Base-by-base conservation (phyloP, 2,888 invertebrate genomes). In the Sylvicola cinctus region DNA sequence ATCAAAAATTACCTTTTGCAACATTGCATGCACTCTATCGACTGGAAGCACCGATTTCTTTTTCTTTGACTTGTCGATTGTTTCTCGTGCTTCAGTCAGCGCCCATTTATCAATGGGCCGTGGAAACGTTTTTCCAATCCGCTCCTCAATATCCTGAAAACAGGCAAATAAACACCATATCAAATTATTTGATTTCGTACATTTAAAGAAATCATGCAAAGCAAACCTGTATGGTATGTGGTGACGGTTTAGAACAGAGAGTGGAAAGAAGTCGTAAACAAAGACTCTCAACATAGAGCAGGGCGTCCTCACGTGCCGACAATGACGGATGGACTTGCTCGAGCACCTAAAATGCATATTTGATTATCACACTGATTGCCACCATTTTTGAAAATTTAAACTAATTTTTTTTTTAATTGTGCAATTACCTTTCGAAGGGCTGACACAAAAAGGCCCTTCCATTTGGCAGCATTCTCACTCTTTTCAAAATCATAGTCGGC, bases 101-200 rank as follows among this genome's bases (percentile, higher is more conserved):
- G 91, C 88, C 90, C 91, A 93, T 52, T 74, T 74, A 60, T 91
- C 88, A 44, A 95, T 80, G 3, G 93, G 91, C 12, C 80, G 79
- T n/a, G 93, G 93, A 64, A 93, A 91, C 35, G 84, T 83, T 45
- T 78, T 78, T 42, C 78, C 73, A 25, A 95, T 88, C 41, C 88
- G 68, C 47, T 90, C 88, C 53, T 93, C 91, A 45, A 95, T 85
- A 61, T 95, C 95, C 69, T 80, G 61, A 11, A 55, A 54, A 17
- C n/a, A n/a, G n/a, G 34, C 20, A 5, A 26, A 12, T 16, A 31
- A 31, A 14, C 16, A 31, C 4, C 11, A 15, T 29, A 12, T 29
- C n/a, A 8, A 10, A 43, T 34, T 35, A 36, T 6, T 20, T 8
- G 8, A 20, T 8, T 20, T 4, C 20, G 3, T 11, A 47, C 46